Percentiles rank a stretch among this genome's conserved stretches.
Evolutionary conservation across 2,888 invertebrate genomes (phyloP).

Genomic region (Rhagonycha fulva): DNA sequence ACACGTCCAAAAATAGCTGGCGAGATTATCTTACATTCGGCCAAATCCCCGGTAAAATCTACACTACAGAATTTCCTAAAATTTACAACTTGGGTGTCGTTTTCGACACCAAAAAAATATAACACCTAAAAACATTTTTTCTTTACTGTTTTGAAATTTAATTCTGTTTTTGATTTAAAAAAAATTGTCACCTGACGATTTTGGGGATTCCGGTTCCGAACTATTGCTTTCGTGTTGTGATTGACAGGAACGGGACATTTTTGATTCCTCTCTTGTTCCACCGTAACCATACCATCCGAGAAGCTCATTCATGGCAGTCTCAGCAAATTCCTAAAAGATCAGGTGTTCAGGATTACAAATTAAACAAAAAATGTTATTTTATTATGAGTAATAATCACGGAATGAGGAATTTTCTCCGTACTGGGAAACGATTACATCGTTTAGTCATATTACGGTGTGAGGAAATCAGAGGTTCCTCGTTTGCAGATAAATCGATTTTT

Average conservation of each 20-base stretch:
- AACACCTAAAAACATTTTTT: neutral
- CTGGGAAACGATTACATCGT: neutral
- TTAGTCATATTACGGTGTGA: too few species aligned
- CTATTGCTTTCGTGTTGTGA: slow-evolving; percentile 60
- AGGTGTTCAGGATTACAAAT: neutral
- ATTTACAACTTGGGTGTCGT: neutral
- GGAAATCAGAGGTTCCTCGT: neutral
- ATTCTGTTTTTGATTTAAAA: neutral
- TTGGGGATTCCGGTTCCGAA: slow-evolving; percentile 50
- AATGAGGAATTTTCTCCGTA: neutral
- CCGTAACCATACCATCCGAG: slow-evolving; percentile 92
- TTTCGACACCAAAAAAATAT: neutral
- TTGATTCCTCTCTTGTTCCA: slow-evolving; percentile 62
- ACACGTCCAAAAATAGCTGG: slow-evolving; percentile 32
- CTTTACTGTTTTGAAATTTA: neutral
- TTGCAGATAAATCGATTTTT: too few species aligned
- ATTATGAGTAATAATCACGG: neutral
- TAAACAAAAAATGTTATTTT: neutral
- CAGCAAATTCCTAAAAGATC: slow-evolving; percentile 79
- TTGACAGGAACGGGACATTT: slow-evolving; percentile 46
- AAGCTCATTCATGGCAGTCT: slow-evolving; percentile 90
- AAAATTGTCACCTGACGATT: slow-evolving; percentile 45
- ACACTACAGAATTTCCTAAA: slow-evolving; percentile 15
- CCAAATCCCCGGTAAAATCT: slow-evolving; percentile 24
- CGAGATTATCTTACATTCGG: slow-evolving; percentile 31